Evolutionary conservation across 2,888 invertebrate genomes (phyloP), one percentile per base, ranked within the genome.

Genomic region (Chloroclystis v-ata): DNA sequence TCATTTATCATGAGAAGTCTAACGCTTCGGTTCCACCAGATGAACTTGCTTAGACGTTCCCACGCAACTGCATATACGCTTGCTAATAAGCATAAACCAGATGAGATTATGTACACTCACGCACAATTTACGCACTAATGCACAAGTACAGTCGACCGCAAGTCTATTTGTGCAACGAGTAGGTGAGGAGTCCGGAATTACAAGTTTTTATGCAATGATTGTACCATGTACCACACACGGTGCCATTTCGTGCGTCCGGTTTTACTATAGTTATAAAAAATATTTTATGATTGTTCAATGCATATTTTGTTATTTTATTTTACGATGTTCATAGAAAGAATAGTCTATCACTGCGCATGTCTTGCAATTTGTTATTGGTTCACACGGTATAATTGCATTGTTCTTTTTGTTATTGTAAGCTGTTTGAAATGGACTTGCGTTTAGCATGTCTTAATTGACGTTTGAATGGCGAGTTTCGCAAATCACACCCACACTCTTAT

Each of bases 51-150:
- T 66, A 68, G 65, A 52, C 56, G 61, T 84, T 85, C 86, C 78
- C 85, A 85, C 84, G 84, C 56, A 56, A 58, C 56, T 56, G 64
- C 61, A 60, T 64, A 63, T 61, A 61, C 70, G 68, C 59, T 63
- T 65, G 65, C 71, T 79, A 81, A 84, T 81, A 78, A 76, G 73
- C 64, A 68, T 64, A 63, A 62, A 63, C 71, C 72, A 74, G 78
- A 82, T 81, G 73, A 75, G 72, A 80, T 83, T 79, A 77, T 76
- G 57, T 57, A 55, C 61, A 66, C 69, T 73, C 64, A 67, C 61
- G 61, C 71, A 75, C 72, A 81, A 78, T 79, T 83, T 78, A 80
- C 73, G 77, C 80, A 69, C 77, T 73, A 78, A 74, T 78, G 75
- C 71, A 67, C 69, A 72, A 68, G 66, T 69, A 68, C 69, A 72